Base-by-base conservation (phyloP, 2,888 invertebrate genomes). In the Blastobasis adustella region DNA sequence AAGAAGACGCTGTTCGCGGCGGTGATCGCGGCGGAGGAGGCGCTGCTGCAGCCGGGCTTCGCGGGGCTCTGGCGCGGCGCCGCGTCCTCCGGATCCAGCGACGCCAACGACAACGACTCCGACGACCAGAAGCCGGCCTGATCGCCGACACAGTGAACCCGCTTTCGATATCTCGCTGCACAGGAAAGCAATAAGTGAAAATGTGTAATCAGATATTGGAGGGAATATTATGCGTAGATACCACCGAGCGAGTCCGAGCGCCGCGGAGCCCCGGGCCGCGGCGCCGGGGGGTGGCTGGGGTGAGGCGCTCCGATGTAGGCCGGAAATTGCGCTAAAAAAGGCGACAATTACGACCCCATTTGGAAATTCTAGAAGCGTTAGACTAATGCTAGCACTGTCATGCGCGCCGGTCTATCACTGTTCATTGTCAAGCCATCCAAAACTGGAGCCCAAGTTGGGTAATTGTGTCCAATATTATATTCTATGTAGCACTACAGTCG, bases 21-120 rank as follows among this genome's bases (percentile, higher is more conserved):
- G 41, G 87, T 87, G 49, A 71, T 75, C 50, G 79, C 73, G 58
- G 85, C 82, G 37, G 87, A 87, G 69, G 82, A 87, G 71, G 76
- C 78, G 54, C 69, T 84, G 57, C 61, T 83, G 49, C 86, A 85
- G 68, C 81, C 78, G 69, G 78, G 62, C 67, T 85, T 82, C 73
- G 84, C 85, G 43, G 73, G 73, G 58, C 64, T 82, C 68, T 83
- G 84, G 85, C 73, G 67, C 50, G 73, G 62, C 48, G 71, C 71
- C 38, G 71, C 64, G 58, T 65, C 68, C 55, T 71, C 73, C n/a
- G 69, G 62, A 61, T 71, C 73, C 73, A 71, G 74, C 65, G 71
- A 69, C 45, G 62, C 55, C 56, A 57, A 42, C n/a, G 59, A 45
- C 44, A 52, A 46, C 41, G 57, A 49, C 10, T 56, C 50, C 45